Evolutionary conservation across 2,113 vertebrate genomes (phyloP).

Genomic region (Grallaria varia): DNA sequence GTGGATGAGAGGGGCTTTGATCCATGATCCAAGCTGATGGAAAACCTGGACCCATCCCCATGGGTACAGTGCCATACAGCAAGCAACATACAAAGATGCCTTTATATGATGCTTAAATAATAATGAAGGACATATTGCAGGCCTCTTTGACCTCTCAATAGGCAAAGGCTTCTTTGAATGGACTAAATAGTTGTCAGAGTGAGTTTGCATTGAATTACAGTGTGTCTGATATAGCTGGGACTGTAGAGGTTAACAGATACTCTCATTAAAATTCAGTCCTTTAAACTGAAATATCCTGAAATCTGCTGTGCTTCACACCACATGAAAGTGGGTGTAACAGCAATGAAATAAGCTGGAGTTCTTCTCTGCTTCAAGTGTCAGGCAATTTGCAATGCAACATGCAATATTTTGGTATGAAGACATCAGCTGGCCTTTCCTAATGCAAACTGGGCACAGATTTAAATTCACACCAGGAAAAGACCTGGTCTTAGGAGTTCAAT

Average conservation of each 20-base stretch:
- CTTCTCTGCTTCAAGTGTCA: background rate
- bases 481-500: background rate
- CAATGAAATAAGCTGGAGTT: constrained; percentile 43
- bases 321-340: constrained; percentile 60
- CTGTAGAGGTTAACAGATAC: constrained; percentile 39
- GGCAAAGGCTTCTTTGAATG: background rate
- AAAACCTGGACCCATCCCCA: background rate
- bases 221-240: background rate
- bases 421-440: background rate
- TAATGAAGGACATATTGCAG: background rate
- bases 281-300: constrained; percentile 53
- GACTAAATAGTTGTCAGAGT: background rate
- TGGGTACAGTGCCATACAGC: background rate
- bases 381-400: constrained; percentile 22
- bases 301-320: constrained; percentile 61
- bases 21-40: background rate
- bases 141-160: background rate
- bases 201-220: background rate
- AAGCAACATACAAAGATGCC: background rate
- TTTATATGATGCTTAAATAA: background rate
- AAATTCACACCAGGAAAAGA: background rate
- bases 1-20: background rate
- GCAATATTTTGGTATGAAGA: constrained; percentile 28
- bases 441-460: background rate
- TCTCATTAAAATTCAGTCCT: constrained; percentile 58